A percentile compares a stretch with the other conserved stretches of the same genome.
Conservation (phyloP, 35 echinoderm and acorn worm species). For the Stichopus chloronotus region DNA sequence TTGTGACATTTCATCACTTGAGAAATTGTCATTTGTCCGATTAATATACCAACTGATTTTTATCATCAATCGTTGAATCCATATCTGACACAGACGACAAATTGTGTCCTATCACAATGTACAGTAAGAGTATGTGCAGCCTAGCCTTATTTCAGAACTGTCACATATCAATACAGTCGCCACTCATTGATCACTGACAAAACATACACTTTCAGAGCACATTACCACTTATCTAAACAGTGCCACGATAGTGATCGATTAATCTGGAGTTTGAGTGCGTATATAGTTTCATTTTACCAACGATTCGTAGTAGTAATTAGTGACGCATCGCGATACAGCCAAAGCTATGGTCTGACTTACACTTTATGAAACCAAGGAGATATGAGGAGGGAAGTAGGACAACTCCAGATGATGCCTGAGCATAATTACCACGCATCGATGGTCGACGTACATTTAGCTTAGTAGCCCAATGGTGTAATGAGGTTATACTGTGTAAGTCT, state of each 20-base stretch:
- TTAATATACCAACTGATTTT: too few species aligned
- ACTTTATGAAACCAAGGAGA: conserved; percentile 15
- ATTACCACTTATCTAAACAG: neutral
- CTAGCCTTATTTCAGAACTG: neutral
- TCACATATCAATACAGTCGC: neutral
- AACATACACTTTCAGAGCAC: neutral
- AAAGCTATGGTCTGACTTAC: conserved; percentile 18
- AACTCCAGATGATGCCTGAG: neutral
- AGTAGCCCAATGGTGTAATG: conserved; percentile 15
- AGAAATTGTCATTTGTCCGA: too few species aligned
- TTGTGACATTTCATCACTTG: too few species aligned
- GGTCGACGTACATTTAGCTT: conserved; percentile 29
- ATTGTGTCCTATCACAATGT: too few species aligned
- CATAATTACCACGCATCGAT: conserved; percentile 43
- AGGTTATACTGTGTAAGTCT: conserved; percentile 41
- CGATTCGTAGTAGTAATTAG: neutral
- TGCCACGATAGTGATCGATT: conserved; percentile 4
- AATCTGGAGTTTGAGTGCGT: conserved; percentile 12
- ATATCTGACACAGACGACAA: too few species aligned
- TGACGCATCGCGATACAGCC: conserved; percentile 15
- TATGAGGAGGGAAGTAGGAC: neutral
- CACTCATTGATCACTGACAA: neutral
- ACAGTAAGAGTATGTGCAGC: neutral
- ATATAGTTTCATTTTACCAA: neutral
- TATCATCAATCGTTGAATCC: too few species aligned